Conservation (phyloP, 2,888 invertebrate genomes). For the Eupithecia abbreviata region DNA sequence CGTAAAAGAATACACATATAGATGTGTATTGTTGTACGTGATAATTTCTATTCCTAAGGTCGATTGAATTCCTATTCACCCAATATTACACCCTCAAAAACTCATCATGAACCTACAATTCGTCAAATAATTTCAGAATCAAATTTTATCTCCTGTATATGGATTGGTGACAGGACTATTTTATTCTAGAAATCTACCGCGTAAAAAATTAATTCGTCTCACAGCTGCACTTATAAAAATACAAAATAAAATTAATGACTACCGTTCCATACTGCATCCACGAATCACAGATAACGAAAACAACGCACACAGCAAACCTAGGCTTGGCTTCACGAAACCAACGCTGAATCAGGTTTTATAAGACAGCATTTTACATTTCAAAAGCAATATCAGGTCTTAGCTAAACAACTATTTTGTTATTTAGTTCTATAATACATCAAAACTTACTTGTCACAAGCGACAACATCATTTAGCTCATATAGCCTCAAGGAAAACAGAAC, state of each 20-base stretch:
- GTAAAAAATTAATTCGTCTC: constrained; percentile 55
- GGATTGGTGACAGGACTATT: constrained; percentile 6
- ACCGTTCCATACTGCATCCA: constrained; percentile 62
- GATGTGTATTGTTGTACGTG: background rate
- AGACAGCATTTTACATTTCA: background rate
- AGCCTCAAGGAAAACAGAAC: background rate
- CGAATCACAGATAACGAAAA: constrained; percentile 75
- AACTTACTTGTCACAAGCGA: background rate
- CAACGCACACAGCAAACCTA: constrained; percentile 54
- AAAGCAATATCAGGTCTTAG: background rate
- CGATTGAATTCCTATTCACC: background rate
- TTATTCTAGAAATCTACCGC: constrained; percentile 46
- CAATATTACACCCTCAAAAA: background rate
- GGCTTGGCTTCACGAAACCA: constrained; percentile 13
- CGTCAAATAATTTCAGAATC: background rate
- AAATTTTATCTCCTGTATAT: background rate
- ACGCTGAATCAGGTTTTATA: background rate
- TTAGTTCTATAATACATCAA: background rate
- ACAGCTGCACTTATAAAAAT: constrained; percentile 61
- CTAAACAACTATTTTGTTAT: background rate
- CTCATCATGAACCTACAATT: background rate
- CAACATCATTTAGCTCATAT: background rate
- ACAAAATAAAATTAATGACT: constrained; percentile 59
- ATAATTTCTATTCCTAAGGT: background rate
- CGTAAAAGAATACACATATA: background rate